Base-by-base conservation (phyloP, 2,888 invertebrate genomes). In the Amphipoea lucens region DNA sequence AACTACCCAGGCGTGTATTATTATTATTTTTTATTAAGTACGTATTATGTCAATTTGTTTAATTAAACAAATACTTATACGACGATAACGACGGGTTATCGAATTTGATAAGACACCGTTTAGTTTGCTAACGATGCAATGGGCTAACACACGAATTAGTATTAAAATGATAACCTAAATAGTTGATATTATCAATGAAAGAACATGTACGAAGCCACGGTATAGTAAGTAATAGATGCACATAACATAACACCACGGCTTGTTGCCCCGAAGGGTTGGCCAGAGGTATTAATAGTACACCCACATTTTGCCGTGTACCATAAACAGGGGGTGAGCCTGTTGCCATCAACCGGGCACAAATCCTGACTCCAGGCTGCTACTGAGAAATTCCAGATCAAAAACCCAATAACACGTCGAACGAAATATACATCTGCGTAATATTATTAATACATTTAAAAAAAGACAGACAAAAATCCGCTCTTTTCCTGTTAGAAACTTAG, bases 121-220 rank as follows among this genome's bases (percentile, higher is more conserved):
- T 62, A 67, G 51, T 60, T 62, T 40, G 51, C 48, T 20, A 17
- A 51, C 14, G 51, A 51, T 42, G 36, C 14, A 42, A 51, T 42
- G 36, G 20, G 60, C 66, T 76, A 45, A 67, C 57, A 65, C 48
- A 68, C 42, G 40, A 82, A 67, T 75, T 51, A 74, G 14, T 82
- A 54, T 36, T 57, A 14, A 65, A 78, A 36, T 76, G 51, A 76
- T 54, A 80, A 83, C 51, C 29, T 17, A 54, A 83, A 76, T 76
- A 83, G 51, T 67, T 29, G 42, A 67, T 67, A 12, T 54, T 60
- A 75, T 75, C 65, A 5, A 12, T 51, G 7, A 48, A 63, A 17
- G 12, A 45, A 63, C 4, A 23, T 42, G 0, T 17, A 63, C 29
- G 4, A 23, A 11, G 54, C 1, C 1, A 42, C 4, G 45, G 14